Conservation (phyloP, 2,797 vertebrate genomes). For the Propithecus perrieri region DNA sequence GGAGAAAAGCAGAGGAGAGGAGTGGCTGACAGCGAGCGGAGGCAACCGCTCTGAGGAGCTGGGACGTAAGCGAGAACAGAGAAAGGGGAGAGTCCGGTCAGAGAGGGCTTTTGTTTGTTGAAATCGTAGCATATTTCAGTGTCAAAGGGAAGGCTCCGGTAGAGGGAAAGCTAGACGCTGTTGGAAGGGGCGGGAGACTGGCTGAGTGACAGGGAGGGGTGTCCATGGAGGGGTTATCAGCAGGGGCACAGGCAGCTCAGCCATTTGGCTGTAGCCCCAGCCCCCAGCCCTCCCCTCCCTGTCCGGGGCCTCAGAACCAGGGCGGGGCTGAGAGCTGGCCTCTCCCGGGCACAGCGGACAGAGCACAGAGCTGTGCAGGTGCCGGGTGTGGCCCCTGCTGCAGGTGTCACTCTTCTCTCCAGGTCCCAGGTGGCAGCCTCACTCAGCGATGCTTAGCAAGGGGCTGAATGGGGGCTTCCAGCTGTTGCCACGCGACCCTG, state of each 20-base stretch:
- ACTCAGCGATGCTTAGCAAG: neutral
- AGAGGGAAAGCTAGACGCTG: neutral
- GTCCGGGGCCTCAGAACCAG: neutral
- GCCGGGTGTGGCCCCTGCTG: neutral
- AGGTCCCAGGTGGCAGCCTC: neutral
- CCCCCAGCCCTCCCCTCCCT: neutral
- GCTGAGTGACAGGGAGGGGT: neutral
- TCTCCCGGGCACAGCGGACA: no score
- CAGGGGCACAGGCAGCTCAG: neutral
- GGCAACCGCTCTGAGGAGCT: neutral
- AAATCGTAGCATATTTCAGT: neutral
- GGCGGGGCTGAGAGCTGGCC: neutral
- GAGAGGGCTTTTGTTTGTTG: neutral
- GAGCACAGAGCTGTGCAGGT: neutral
- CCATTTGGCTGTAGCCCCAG: no score
- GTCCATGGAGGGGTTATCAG: rapidly evolving
- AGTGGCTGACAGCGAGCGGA: neutral
- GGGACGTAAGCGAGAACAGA: neutral
- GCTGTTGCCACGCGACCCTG: neutral
- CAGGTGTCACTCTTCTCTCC: neutral
- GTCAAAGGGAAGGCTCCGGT: neutral
- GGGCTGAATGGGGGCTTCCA: neutral
- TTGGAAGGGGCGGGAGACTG: neutral
- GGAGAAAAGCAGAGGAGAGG: neutral
- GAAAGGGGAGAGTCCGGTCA: neutral